Conservation (phyloP, 1,140 invertebrate genomes). For the Asbolus verrucosus region DNA sequence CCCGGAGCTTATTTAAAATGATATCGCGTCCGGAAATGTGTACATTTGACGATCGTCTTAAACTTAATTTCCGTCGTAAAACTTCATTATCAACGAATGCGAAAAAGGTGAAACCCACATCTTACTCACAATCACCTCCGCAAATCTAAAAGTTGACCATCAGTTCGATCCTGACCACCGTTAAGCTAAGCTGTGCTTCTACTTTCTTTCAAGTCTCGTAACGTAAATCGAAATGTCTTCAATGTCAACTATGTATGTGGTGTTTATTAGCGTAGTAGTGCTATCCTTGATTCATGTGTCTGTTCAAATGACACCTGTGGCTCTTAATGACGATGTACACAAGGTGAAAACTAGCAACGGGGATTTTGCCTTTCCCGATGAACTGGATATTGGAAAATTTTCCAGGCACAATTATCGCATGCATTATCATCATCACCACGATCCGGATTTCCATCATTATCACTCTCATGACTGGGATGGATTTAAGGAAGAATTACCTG, state of each 20-base stretch:
- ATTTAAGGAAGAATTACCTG: background rate
- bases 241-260: conserved; percentile 10
- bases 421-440: background rate
- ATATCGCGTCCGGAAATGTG: background rate
- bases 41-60: background rate
- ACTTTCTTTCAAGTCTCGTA: background rate
- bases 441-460: conserved; percentile 2
- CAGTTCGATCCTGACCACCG: conserved; percentile 25
- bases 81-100: conserved; percentile 26
- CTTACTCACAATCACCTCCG: conserved; percentile 30
- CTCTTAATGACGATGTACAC: background rate
- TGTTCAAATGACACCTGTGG: background rate
- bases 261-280: background rate
- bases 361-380: conserved; percentile 1
- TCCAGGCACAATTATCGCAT: conserved; percentile 1
- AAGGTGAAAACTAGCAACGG: background rate
- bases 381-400: background rate
- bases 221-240: background rate
- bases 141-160: conserved; percentile 37
- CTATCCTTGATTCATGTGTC: background rate
- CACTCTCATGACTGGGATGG: background rate
- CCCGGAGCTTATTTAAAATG: background rate
- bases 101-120: conserved; percentile 26
- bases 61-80: too few relatives aligned
- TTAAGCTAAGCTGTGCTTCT: background rate